Evolutionary conservation across 2,113 vertebrate genomes (phyloP).

Genomic region (Crypturellus undulatus): DNA sequence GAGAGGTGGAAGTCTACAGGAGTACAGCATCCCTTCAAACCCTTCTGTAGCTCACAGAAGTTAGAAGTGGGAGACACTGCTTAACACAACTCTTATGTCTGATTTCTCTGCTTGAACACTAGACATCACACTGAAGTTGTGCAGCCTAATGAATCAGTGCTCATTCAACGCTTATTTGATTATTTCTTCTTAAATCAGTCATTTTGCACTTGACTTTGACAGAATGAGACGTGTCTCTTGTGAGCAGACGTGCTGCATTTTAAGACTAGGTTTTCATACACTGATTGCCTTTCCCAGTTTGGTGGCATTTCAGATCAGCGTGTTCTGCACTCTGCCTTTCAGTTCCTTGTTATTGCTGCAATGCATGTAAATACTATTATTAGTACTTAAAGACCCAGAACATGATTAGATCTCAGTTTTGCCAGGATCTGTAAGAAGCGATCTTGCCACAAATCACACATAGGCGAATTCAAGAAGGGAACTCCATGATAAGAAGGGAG

Average conservation of each 20-base stretch:
- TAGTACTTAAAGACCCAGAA: background rate
- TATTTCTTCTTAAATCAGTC: background rate
- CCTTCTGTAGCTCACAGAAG: background rate
- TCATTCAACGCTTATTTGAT: background rate
- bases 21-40: background rate
- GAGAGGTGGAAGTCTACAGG: background rate
- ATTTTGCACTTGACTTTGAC: background rate
- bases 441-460: background rate
- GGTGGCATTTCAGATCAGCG: background rate
- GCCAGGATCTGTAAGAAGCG: background rate
- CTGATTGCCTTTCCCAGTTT: background rate
- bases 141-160: background rate
- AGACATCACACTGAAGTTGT: rapidly evolving
- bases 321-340: background rate
- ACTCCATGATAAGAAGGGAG: background rate
- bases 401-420: background rate
- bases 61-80: too few species aligned
- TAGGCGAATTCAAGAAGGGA: background rate
- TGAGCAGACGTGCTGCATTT: rapidly evolving
- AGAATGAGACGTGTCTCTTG: background rate
- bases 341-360: background rate
- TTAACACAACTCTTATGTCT: background rate
- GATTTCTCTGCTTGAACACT: background rate
- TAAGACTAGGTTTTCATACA: background rate
- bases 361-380: background rate